These are phyloP conservation scores for Rhaphigaster nebulosa DNA, from an alignment of 2,888 invertebrate genomes.

Conservation along the genomic window DNA sequence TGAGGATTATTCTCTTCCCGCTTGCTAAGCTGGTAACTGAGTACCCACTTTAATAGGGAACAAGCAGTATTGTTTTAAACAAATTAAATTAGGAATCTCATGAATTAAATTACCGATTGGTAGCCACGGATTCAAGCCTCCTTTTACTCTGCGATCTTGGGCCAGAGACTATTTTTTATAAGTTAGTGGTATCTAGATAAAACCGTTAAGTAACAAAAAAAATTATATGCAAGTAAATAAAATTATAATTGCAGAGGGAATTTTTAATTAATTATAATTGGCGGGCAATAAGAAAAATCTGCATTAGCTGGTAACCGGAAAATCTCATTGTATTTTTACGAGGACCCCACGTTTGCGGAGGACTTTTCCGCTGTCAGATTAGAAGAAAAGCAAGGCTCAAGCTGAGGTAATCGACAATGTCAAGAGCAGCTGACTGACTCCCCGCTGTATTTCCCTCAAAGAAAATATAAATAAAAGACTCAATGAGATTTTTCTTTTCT, in stretches of 20 bases:
- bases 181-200: too few species aligned
- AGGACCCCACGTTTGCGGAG: constrained; percentile 22
- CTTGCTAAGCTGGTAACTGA: too few species aligned
- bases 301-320: background rate
- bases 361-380: constrained; percentile 43
- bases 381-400: constrained; percentile 34
- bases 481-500: constrained; percentile 43
- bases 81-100: too few species aligned
- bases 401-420: constrained; percentile 44
- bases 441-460: background rate
- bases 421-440: constrained; percentile 42
- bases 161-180: too few species aligned
- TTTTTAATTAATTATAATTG: background rate
- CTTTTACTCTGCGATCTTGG: too few species aligned
- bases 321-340: background rate
- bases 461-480: constrained; percentile 48
- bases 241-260: background rate
- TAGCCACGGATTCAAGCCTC: too few species aligned
- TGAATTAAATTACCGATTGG: too few species aligned
- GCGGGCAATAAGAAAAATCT: background rate
- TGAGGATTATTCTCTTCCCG: too few species aligned
- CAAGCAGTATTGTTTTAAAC: too few species aligned
- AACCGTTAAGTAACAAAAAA: background rate
- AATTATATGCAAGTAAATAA: background rate
- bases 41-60: too few species aligned